Conservation (phyloP, 64 coral and sea anemone species). For the Pocillopora damicornis region DNA sequence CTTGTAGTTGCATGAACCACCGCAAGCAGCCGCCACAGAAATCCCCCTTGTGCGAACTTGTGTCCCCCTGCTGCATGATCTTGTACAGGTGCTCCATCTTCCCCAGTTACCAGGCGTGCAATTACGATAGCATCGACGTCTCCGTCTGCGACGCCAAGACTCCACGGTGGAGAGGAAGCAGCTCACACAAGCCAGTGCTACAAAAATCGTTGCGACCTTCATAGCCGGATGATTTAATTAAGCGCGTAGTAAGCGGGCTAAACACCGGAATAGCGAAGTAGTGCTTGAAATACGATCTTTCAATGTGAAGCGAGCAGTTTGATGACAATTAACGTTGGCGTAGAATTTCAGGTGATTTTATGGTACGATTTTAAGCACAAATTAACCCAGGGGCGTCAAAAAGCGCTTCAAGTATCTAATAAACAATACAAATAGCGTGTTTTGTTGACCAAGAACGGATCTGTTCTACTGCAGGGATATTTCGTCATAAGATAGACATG, state of each 20-base stretch:
- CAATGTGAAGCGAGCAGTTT: too few relatives aligned
- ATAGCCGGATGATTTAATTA: neutral
- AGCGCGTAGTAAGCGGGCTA: neutral
- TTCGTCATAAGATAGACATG: too few relatives aligned
- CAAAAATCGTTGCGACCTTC: neutral
- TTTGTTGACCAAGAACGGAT: too few relatives aligned
- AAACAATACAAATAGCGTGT: too few relatives aligned
- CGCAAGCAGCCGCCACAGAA: neutral
- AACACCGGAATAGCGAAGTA: neutral
- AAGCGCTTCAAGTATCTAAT: too few relatives aligned
- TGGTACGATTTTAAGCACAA: too few relatives aligned
- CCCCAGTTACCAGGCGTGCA: constrained; percentile 39
- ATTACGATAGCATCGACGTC: constrained; percentile 15
- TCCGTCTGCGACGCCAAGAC: neutral
- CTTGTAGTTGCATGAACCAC: constrained; percentile 7
- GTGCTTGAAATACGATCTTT: too few relatives aligned
- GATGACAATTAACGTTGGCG: too few relatives aligned
- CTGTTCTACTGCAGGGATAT: too few relatives aligned
- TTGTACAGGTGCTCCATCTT: constrained; percentile 30
- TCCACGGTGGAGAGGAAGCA: neutral
- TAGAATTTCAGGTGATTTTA: too few relatives aligned
- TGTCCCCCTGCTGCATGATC: constrained; percentile 2
- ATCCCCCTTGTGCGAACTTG: constrained; percentile 18
- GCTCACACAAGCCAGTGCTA: neutral
- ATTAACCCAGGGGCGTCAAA: too few relatives aligned